Conservation (phyloP, 37 sponge, comb jelly and placozoan species). For the Axinella damicornis region DNA sequence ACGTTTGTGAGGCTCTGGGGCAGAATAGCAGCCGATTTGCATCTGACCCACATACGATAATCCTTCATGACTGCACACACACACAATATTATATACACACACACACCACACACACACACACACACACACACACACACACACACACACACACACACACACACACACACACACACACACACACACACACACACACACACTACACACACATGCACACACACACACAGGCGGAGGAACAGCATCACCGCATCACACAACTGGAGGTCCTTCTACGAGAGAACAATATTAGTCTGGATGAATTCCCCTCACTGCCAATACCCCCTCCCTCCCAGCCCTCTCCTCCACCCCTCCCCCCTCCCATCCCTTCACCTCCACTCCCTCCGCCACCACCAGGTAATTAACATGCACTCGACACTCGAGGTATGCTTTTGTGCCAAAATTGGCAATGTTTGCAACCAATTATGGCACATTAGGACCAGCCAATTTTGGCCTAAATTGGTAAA, state of each 20-base stretch:
- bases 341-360: slow-evolving; percentile 48
- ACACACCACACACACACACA: slow-evolving; percentile 7
- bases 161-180: not conserved
- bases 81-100: not conserved
- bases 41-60: too few species aligned
- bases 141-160: too few species aligned
- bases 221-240: slow-evolving; percentile 31
- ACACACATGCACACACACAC: not conserved
- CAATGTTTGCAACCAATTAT: too few species aligned
- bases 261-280: slow-evolving; percentile 26
- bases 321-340: slow-evolving; percentile 49
- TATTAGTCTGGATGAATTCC: slow-evolving; percentile 58
- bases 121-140: not conserved
- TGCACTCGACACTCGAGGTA: too few species aligned
- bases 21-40: too few species aligned
- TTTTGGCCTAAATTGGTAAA: too few species aligned
- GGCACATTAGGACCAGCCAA: too few species aligned
- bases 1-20: too few species aligned
- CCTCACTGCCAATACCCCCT: slow-evolving; percentile 14
- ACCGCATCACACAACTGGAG: slow-evolving; percentile 41
- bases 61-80: not conserved
- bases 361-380: not conserved
- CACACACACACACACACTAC: too few species aligned
- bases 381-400: slow-evolving; percentile 24
- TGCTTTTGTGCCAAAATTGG: too few species aligned